Evolutionary conservation across 2,797 vertebrate genomes (phyloP).

Genomic region (Helostoma temminkii): DNA sequence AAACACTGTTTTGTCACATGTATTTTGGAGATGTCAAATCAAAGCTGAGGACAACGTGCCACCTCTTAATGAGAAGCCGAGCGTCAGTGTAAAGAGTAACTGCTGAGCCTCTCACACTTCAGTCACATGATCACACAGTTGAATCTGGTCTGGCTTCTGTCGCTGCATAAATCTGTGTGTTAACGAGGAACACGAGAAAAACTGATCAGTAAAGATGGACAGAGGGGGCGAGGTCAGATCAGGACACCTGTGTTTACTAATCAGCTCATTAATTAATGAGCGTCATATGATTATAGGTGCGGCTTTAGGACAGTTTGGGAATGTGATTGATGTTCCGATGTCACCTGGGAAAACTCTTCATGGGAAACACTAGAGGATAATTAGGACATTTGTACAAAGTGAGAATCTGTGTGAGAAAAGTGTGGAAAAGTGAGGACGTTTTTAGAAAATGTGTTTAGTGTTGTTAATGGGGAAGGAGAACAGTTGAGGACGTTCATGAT

Average conservation of each 20-base stretch:
- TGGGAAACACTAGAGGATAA: too few species aligned
- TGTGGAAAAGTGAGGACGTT: neutral
- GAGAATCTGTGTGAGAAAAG: too few species aligned
- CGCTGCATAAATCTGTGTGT: neutral
- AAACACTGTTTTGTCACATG: too few species aligned
- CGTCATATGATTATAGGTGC: neutral
- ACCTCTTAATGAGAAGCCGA: neutral
- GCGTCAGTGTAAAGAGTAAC: neutral
- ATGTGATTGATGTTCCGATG: too few species aligned
- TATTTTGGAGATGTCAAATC: too few species aligned
- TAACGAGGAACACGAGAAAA: constrained; percentile 1
- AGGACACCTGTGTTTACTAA: neutral
- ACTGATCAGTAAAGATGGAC: neutral
- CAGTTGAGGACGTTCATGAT: too few species aligned
- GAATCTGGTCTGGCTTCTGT: neutral
- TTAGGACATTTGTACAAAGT: too few species aligned
- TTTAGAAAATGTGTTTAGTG: too few species aligned
- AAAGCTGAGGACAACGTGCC: neutral
- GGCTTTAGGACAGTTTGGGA: too few species aligned
- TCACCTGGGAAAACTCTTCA: too few species aligned
- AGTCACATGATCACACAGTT: neutral
- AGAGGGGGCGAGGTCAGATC: neutral
- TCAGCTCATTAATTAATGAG: constrained; percentile 7
- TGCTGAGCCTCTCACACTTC: neutral
- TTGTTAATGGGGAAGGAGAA: too few species aligned